Evolutionary conservation across 2,888 invertebrate species (phyloP).

Genomic region (Latheticus oryzae): DNA sequence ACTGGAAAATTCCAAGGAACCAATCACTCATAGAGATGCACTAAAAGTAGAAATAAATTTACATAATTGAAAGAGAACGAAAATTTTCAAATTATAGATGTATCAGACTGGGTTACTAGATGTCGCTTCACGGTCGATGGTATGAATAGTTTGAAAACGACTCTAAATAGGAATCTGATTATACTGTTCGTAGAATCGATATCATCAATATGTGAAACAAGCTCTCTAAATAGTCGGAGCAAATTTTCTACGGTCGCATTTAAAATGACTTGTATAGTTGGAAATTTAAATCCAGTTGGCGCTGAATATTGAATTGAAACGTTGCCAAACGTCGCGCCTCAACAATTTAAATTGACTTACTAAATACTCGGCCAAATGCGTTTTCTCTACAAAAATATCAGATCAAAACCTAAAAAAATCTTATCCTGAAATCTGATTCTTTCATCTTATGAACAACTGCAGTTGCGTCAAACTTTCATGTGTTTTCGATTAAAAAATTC

Average conservation of each 20-base stretch:
- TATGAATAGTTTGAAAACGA: not conserved
- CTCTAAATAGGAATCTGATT: no score
- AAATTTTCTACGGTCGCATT: no score
- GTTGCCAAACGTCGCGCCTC: slow-evolving; percentile 35
- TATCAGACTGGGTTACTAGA: no score
- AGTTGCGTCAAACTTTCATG: slow-evolving; percentile 5
- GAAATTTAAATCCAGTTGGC: slow-evolving; percentile 39
- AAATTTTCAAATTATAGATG: no score
- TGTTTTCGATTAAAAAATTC: no score
- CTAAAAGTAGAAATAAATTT: slow-evolving; percentile 13
- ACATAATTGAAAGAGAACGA: slow-evolving; percentile 7
- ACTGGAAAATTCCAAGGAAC: slow-evolving; percentile 13
- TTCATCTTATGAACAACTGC: not conserved
- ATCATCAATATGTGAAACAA: no score
- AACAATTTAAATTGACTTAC: slow-evolving; percentile 25
- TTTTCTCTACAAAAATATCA: slow-evolving; percentile 20
- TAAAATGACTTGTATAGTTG: slow-evolving; percentile 23
- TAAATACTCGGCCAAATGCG: slow-evolving; percentile 20
- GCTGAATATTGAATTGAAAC: slow-evolving; percentile 34
- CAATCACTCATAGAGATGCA: slow-evolving; percentile 4
- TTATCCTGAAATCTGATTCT: no score
- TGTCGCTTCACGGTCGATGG: no score
- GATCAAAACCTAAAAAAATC: no score
- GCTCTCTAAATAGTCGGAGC: no score
- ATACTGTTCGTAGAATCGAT: no score